Evolutionary conservation across 2,113 vertebrate genomes (phyloP).

Genomic region (Heliornis fulica): DNA sequence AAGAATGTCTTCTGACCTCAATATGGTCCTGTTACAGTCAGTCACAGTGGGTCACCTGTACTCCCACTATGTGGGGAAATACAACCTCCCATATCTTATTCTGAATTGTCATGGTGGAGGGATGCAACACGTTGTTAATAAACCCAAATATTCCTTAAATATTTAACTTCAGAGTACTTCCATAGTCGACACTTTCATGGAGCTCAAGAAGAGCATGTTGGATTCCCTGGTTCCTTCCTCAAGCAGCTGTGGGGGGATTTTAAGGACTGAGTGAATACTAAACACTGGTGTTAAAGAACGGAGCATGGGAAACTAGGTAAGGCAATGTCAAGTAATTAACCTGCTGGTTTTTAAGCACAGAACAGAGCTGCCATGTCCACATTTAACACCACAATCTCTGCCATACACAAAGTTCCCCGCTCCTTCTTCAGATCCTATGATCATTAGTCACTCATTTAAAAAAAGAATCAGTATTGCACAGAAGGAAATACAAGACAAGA

Average conservation of each 20-base stretch:
- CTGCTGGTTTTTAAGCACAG: neutral
- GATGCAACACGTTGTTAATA: neutral
- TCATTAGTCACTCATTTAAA: neutral
- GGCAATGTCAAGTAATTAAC: neutral
- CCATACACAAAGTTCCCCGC: neutral
- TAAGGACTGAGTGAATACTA: neutral
- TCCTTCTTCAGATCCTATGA: neutral
- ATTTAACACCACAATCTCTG: neutral
- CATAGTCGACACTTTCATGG: neutral
- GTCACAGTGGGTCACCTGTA: neutral
- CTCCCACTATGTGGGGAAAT: neutral
- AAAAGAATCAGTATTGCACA: neutral
- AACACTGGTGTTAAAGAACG: neutral
- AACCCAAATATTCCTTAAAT: neutral
- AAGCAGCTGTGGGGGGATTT: neutral
- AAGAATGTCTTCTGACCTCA: neutral
- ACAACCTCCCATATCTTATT: neutral
- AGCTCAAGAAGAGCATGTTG: neutral
- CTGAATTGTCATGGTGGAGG: neutral
- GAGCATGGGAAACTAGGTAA: neutral
- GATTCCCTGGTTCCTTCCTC: neutral
- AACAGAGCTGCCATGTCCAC: neutral
- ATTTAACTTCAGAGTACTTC: neutral
- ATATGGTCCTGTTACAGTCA: neutral
- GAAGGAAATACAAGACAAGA: neutral